These are phyloP conservation scores for Nephila pilipes DNA, from an alignment of 1,140 invertebrate species.

Conservation along the genomic window DNA sequence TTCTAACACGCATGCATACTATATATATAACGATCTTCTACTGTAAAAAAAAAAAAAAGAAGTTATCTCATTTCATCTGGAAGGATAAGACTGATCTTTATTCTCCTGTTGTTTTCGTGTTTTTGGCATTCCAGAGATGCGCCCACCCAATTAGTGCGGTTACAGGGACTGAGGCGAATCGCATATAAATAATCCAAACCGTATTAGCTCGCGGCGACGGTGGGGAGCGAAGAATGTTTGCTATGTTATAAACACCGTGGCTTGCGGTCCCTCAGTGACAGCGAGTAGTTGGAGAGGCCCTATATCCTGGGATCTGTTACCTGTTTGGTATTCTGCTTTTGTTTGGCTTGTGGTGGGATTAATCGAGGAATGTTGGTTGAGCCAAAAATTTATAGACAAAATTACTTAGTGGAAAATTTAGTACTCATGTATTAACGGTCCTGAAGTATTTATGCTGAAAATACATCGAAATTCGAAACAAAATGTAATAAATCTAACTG, in stretches of 20 bases:
- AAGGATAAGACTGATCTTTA: not conserved
- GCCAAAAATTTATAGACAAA: not conserved
- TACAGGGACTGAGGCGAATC: not conserved
- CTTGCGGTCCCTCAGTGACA: conserved; percentile 20
- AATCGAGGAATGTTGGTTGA: not conserved
- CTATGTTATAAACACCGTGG: conserved; percentile 25
- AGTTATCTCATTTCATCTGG: too few relatives aligned
- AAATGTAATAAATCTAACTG: too few relatives aligned
- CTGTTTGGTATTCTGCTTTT: not conserved
- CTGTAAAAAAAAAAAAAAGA: too few relatives aligned
- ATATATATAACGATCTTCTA: too few relatives aligned
- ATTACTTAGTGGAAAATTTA: too few relatives aligned
- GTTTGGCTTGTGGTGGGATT: not conserved
- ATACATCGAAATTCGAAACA: too few relatives aligned
- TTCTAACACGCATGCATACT: too few relatives aligned
- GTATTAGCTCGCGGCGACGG: conserved; percentile 4
- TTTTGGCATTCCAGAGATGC: not conserved
- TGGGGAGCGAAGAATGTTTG: conserved; percentile 4
- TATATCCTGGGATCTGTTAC: too few relatives aligned
- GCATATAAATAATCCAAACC: conserved; percentile 19
- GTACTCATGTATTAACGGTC: too few relatives aligned
- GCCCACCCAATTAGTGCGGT: conserved; percentile 32
- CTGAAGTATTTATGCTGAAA: too few relatives aligned
- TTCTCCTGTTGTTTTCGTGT: conserved; percentile 8
- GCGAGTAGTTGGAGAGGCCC: conserved; percentile 11